These are phyloP conservation scores for Sturmia bella DNA, from an alignment of 2,888 invertebrate genomes.

Conservation along the genomic window DNA sequence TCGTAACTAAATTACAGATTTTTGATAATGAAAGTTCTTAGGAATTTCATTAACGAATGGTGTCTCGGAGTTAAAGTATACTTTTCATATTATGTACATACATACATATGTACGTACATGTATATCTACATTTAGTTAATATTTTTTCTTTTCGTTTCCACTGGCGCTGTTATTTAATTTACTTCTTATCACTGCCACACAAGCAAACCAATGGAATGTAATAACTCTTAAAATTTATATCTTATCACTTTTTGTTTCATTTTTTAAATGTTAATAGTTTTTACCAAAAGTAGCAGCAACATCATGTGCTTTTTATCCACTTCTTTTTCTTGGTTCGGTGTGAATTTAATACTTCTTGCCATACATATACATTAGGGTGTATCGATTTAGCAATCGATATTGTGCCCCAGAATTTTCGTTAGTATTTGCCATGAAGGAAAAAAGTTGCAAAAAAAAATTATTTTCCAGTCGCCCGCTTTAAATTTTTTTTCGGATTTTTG, in stretches of 20 bases:
- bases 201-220: constrained; percentile 60
- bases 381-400: no score
- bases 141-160: background rate
- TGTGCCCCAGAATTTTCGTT: no score
- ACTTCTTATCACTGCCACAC: constrained; percentile 59
- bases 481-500: no score
- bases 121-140: constrained; percentile 1
- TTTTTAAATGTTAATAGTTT: constrained; percentile 33
- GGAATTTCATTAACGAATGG: constrained; percentile 57
- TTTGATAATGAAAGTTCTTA: constrained; percentile 2
- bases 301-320: constrained; percentile 41
- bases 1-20: constrained; percentile 22
- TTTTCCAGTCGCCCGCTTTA: no score
- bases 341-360: background rate
- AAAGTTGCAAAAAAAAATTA: no score
- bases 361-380: no score
- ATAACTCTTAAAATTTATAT: constrained; percentile 53
- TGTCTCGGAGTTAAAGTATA: constrained; percentile 22
- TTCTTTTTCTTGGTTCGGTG: background rate
- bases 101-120: no score
- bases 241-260: constrained; percentile 46
- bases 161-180: constrained; percentile 44
- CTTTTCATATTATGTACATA: background rate
- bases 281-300: constrained; percentile 5
- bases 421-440: no score